Conservation (phyloP, 2,797 vertebrate species). For the Iguana delicatissima region DNA sequence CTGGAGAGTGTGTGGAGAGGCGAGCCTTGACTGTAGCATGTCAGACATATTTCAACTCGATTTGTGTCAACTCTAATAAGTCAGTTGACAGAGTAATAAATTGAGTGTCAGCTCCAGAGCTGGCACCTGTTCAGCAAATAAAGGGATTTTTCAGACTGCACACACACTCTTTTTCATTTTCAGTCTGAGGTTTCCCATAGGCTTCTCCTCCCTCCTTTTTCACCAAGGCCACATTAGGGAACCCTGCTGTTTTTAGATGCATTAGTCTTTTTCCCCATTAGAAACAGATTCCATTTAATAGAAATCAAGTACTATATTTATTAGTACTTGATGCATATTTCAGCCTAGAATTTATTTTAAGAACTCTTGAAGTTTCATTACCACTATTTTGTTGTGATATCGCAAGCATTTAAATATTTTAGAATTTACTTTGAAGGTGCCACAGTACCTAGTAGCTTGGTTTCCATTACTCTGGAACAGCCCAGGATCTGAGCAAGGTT, state of each 20-base stretch:
- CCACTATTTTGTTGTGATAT: neutral
- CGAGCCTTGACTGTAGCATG: conserved; percentile 69
- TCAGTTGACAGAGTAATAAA: conserved; percentile 82
- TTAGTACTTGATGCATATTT: neutral
- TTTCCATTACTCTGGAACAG: neutral
- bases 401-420: neutral
- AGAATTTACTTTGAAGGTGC: neutral
- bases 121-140: conserved; percentile 83
- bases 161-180: conserved; percentile 75
- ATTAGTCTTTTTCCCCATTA: conserved; percentile 55
- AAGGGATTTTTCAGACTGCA: conserved; percentile 76
- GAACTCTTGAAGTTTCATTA: neutral
- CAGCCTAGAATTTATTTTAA: neutral
- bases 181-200: conserved; percentile 69
- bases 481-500: too few species aligned
- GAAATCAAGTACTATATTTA: neutral
- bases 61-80: conserved; percentile 83
- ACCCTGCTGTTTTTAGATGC: conserved; percentile 63
- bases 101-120: conserved; percentile 77
- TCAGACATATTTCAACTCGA: conserved; percentile 79
- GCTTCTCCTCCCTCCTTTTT: conserved; percentile 51
- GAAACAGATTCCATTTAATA: conserved; percentile 18
- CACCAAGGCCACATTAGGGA: conserved; percentile 71
- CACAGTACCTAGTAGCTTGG: neutral
- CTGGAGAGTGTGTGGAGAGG: conserved; percentile 68